Evolutionary conservation across 2,113 vertebrate species (phyloP).

Genomic region (Semnopithecus entellus): DNA sequence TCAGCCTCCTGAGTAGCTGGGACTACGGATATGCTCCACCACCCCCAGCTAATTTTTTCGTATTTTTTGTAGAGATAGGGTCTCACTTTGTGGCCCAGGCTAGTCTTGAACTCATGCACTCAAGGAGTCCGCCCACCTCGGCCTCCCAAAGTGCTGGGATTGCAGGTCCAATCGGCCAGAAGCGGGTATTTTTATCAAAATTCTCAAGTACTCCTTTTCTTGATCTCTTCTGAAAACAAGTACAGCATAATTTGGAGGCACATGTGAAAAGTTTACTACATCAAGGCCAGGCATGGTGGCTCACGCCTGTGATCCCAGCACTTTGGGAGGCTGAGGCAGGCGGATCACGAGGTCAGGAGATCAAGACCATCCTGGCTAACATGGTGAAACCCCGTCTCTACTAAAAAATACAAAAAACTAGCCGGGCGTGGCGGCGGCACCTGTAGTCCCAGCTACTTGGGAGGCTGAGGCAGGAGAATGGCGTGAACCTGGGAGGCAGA

Average conservation of each 20-base stretch:
- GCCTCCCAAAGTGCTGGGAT: not conserved
- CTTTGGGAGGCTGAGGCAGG: too few species aligned
- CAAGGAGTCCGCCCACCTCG: not conserved
- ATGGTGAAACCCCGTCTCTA: too few species aligned
- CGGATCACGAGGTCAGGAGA: too few species aligned
- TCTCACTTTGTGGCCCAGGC: not conserved
- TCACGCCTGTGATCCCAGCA: too few species aligned
- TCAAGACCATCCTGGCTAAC: too few species aligned
- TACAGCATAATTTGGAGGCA: not conserved
- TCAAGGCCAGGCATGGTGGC: not conserved
- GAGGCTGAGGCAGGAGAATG: too few species aligned
- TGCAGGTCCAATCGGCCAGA: not conserved
- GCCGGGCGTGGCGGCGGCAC: too few species aligned
- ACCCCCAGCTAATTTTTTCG: not conserved
- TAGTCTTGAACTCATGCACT: not conserved
- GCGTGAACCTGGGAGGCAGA: too few species aligned
- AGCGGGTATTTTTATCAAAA: conserved; percentile 6
- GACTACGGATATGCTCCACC: not conserved
- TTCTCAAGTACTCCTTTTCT: not conserved
- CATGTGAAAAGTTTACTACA: not conserved
- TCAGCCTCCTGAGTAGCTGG: not conserved
- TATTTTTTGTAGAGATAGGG: not conserved
- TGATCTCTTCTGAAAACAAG: conserved; percentile 1
- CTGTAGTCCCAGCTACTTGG: too few species aligned
- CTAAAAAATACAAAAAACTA: too few species aligned